Conservation (phyloP, 1,140 invertebrate genomes). For the Onthophagus taurus region DNA sequence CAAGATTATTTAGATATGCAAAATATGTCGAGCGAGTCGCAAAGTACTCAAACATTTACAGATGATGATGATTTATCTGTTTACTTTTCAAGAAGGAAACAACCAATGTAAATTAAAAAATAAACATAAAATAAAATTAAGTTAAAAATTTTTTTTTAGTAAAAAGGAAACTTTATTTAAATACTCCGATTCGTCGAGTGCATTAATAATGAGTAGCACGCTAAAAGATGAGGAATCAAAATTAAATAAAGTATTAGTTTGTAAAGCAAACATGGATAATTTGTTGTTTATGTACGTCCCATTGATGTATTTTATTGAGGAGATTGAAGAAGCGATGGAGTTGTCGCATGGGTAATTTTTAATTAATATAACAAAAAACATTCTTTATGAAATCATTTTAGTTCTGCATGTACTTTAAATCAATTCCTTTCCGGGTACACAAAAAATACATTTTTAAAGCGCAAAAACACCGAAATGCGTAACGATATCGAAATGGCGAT, state of each 20-base stretch:
- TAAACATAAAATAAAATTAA: neutral
- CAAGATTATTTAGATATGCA: conserved; percentile 78
- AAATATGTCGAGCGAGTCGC: conserved; percentile 51
- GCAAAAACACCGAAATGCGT: conserved; percentile 50
- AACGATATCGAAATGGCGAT: conserved; percentile 56
- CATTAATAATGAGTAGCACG: conserved; percentile 56
- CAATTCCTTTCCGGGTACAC: conserved; percentile 68
- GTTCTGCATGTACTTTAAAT: conserved; percentile 56
- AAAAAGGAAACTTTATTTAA: conserved; percentile 59
- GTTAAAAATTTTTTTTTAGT: conserved; percentile 31
- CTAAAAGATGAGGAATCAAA: conserved; percentile 44
- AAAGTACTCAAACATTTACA: conserved; percentile 46
- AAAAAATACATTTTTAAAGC: conserved; percentile 56
- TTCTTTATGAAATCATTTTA: conserved; percentile 32
- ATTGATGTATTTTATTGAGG: conserved; percentile 63
- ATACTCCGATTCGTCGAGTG: conserved; percentile 71
- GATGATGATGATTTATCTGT: conserved; percentile 54
- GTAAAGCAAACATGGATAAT: conserved; percentile 62
- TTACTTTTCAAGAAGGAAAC: conserved; percentile 57
- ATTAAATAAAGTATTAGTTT: conserved; percentile 52
- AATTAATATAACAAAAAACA: neutral
- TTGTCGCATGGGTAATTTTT: conserved; percentile 48
- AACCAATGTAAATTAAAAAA: conserved; percentile 42
- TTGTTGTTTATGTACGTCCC: conserved; percentile 68
- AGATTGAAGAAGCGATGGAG: conserved; percentile 61